These are phyloP conservation scores for Zygaena filipendulae DNA, from an alignment of 2,888 invertebrate species.

Conservation along the genomic window DNA sequence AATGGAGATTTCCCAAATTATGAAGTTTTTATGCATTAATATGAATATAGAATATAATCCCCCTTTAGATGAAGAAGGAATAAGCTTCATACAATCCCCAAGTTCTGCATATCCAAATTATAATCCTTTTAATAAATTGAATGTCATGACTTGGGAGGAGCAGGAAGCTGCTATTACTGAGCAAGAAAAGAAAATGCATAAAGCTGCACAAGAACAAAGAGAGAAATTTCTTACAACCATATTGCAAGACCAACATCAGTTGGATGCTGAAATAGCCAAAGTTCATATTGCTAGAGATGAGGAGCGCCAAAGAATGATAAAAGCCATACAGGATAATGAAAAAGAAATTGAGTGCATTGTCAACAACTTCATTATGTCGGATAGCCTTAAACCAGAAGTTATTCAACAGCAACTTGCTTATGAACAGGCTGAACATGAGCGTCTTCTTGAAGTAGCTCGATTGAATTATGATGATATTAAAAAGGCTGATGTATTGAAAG, in stretches of 20 bases:
- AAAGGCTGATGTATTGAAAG: constrained; percentile 75
- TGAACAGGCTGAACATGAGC: constrained; percentile 75
- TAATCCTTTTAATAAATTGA: constrained; percentile 39
- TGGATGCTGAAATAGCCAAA: constrained; percentile 75
- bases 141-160: constrained; percentile 63
- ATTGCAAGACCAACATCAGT: constrained; percentile 71
- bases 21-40: constrained; percentile 68
- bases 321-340: constrained; percentile 73
- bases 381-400: constrained; percentile 68
- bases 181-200: constrained; percentile 74
- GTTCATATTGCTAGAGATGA: constrained; percentile 74
- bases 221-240: constrained; percentile 67
- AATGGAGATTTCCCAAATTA: constrained; percentile 72
- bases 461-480: constrained; percentile 69
- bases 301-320: constrained; percentile 69
- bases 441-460: constrained; percentile 68
- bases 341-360: constrained; percentile 72
- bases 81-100: constrained; percentile 33
- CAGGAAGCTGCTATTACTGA: constrained; percentile 72
- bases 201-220: constrained; percentile 70
- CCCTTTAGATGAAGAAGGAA: constrained; percentile 37
- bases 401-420: constrained; percentile 72
- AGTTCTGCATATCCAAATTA: constrained; percentile 32
- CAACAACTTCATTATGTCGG: constrained; percentile 71
- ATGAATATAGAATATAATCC: constrained; percentile 60